Base-by-base conservation (phyloP, 2,113 vertebrate genomes). In the Perca flavescens region DNA sequence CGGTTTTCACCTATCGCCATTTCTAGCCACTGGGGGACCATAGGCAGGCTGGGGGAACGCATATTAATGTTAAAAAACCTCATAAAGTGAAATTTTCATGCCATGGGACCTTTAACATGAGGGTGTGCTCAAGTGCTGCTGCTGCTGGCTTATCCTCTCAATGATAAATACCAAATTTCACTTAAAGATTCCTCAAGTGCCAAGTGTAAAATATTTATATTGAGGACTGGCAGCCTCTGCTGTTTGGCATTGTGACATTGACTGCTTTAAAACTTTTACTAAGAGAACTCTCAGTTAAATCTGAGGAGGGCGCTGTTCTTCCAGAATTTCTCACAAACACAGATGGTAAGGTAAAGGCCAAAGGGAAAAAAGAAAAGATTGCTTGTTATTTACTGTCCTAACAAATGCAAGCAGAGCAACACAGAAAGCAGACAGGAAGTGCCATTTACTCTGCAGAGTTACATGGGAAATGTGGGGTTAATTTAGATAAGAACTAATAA, bases 401-500 rank as follows among this genome's bases (percentile, higher is more conserved):
- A 66, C 0, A 75, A 68, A 54, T 62, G 49, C 8, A 25, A 54
- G 8, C 40, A 68, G 31, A 53, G 60, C 28, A 54, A 53, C 22
- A 17, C 25, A 70, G 28, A 47, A 17, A 58, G 47, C 11, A 78
- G 47, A 70, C 76, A 47, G 4, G 19, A 57, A 60, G 31, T 63
- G 17, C 14, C 1, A 56, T 79, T 76, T 22, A 64, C 5, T 63
- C 54, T 83, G 31, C 22, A 25, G 13, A 65, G 31, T 60, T 58
- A 40, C 22, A 47, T 47, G 36, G 46, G 31, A 79, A 60, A 74
- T 61, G 53, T 52, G 22, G 10, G 49, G 54, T 68, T 73, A 2
- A 77, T 69, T 76, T 80, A 57, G 40, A 82, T 64, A 71, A 81
- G 31, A 40, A 74, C 22, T 60, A 52, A 58, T 54, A 75, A 67